phyloP scores from a whole-genome alignment of 2,113 vertebrate genomes.

The Leptodactylus fuscus region DNA sequence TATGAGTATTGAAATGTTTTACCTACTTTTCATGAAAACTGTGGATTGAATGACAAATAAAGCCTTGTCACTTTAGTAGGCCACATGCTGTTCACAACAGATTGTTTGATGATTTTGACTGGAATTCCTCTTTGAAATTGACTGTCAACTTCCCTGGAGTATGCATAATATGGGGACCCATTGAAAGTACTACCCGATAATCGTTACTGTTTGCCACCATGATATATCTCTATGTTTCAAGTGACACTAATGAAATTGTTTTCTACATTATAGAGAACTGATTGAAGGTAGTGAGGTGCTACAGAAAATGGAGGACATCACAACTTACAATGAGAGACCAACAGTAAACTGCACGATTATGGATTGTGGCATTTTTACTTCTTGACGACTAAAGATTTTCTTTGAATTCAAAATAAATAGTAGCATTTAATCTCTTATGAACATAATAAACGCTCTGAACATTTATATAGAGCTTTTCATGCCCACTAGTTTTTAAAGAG shows the following conservation, averaged over 20 bases:
- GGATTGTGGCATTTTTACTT: slow-evolving; percentile 76
- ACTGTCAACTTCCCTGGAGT: too few species aligned
- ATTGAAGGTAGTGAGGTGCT: slow-evolving; percentile 85
- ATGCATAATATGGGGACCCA: too few species aligned
- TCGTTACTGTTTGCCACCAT: neutral
- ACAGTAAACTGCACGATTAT: slow-evolving; percentile 73
- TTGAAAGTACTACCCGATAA: neutral
- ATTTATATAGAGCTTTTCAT: too few species aligned
- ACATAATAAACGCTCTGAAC: neutral
- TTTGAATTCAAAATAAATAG: neutral
- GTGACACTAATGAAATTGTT: slow-evolving; percentile 21
- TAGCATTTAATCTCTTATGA: neutral
- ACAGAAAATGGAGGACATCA: slow-evolving; percentile 75
- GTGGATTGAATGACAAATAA: too few species aligned
- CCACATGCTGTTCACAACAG: too few species aligned
- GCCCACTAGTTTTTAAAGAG: too few species aligned
- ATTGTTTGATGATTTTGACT: too few species aligned
- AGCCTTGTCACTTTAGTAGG: too few species aligned
- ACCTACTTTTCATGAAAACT: too few species aligned
- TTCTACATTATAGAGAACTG: slow-evolving; percentile 73
- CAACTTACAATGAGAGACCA: slow-evolving; percentile 83
- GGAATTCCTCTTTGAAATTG: too few species aligned
- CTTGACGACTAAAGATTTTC: slow-evolving; percentile 39
- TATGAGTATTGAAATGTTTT: too few species aligned
- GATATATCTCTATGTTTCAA: neutral